These are phyloP conservation scores for Chanos chanos DNA, from an alignment of 2,797 vertebrate species.

Conservation along the genomic window DNA sequence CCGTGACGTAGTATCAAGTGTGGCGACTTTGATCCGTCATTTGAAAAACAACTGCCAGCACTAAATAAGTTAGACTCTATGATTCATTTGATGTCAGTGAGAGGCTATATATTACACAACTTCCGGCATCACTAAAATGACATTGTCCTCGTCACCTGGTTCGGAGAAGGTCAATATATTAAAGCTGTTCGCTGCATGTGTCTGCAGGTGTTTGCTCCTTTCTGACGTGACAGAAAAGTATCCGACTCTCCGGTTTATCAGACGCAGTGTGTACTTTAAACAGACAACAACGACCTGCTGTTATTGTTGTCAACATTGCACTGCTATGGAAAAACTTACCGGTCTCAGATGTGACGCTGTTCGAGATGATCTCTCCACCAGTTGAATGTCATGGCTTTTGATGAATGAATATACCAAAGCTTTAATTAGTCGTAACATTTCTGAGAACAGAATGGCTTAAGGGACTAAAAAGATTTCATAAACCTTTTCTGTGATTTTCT, in stretches of 20 bases:
- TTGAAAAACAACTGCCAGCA: too few species aligned
- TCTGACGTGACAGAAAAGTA: neutral
- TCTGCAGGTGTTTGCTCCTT: constrained; percentile 58
- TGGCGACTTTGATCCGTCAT: too few species aligned
- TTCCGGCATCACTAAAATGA: constrained; percentile 37
- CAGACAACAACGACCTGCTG: constrained; percentile 44
- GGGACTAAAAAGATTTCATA: too few species aligned
- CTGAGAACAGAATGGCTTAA: too few species aligned
- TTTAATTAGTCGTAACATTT: too few species aligned
- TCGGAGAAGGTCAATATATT: constrained; percentile 59
- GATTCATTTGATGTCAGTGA: neutral
- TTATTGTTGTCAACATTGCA: constrained; percentile 53
- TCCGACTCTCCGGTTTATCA: neutral
- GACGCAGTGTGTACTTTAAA: constrained; percentile 50
- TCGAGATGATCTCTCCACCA: too few species aligned
- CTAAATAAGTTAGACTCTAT: too few species aligned
- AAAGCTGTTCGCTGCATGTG: constrained; percentile 33
- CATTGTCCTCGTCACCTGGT: constrained; percentile 57
- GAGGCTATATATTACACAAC: constrained; percentile 3
- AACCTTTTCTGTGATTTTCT: too few species aligned
- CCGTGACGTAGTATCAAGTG: too few species aligned
- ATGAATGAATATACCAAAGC: too few species aligned
- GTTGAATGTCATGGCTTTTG: too few species aligned
- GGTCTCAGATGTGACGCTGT: too few species aligned
- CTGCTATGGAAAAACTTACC: neutral